Base-by-base conservation (phyloP, 2,797 vertebrate species). In the Galago senegalensis region DNA sequence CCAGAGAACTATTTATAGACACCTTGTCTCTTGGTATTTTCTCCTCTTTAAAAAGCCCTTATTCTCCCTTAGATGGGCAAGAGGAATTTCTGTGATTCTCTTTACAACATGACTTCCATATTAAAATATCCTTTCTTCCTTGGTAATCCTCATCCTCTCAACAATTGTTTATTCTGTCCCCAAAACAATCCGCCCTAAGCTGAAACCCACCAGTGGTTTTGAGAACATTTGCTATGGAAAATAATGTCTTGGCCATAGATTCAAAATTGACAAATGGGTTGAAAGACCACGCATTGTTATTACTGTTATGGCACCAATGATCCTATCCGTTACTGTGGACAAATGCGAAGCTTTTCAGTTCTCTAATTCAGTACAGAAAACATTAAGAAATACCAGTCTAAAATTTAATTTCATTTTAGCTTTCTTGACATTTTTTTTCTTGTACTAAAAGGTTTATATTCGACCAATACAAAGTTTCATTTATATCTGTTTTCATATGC, bases 371-470 rank as follows among this genome's bases (percentile, higher is more conserved):
- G 43, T 21, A 94, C 46, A 77, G 58, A 91, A 97, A 75, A 85
- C 5, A 80, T 56, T 63, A 87, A 91, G 53, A 46, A 84, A 90
- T 81, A 70, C 4, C 53, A 75, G 7, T 72, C 23, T 86, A 40
- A 82, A 79, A 80, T 84, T 53, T 75, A 70, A 65, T 81, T 93
- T 94, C 79, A 53, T 75, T 83, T 93, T 91, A 16, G 86, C 17
- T 93, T 80, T 63, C 34, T 91, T 83, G 9, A 65, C 16, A 69
- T 13, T 80, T 76, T 83, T 80, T 76, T 67, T 82, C 72, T 65
- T 58, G 65, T 34, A 60, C 13, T 73, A 34, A 67, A 20, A 86
- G 21, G 60, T 70, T 95, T 80, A 43, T 72, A 85, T 85, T 40
- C 85, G 37, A 81, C 34, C 29, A 69, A 81, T 70, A 87, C 31